Conservation (phyloP, 2,797 vertebrate species). For the Psittacula derbiana region DNA sequence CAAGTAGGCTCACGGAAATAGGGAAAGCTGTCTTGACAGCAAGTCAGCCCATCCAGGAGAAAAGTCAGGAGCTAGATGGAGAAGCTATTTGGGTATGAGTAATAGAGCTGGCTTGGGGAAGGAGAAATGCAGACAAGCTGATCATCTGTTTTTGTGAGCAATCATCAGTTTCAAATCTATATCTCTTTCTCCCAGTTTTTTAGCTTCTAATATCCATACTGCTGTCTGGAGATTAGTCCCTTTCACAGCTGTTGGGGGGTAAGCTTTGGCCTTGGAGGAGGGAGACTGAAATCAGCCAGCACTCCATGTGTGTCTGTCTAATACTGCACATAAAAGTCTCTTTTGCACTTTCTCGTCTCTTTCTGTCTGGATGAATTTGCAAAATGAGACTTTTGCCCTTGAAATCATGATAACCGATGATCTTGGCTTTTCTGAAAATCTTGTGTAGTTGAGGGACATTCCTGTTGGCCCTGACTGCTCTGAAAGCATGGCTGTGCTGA, state of each 20-base stretch:
- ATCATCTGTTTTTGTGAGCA: not conserved
- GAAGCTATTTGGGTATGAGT: not conserved
- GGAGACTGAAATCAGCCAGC: not conserved
- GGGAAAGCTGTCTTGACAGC: not conserved
- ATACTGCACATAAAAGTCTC: not conserved
- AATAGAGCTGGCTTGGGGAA: not conserved
- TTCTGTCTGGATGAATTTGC: not conserved
- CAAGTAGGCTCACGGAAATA: not conserved
- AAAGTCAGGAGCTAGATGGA: not conserved
- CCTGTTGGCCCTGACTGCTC: not conserved
- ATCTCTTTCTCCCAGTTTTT: not conserved
- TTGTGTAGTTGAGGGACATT: not conserved
- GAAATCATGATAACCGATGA: not conserved
- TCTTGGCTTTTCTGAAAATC: not conserved
- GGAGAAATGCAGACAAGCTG: not conserved
- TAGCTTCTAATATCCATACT: not conserved
- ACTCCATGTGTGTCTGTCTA: accelerated
- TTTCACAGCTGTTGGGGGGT: not conserved
- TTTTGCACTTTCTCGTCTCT: not conserved
- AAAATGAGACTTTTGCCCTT: not conserved
- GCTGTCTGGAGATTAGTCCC: not conserved
- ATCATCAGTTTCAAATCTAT: not conserved
- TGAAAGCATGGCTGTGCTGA: not conserved
- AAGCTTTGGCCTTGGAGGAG: not conserved
- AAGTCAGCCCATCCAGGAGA: not conserved